A percentile compares a stretch with the other conserved stretches of the same genome.
phyloP scores from a whole-genome alignment of 2,888 invertebrate species.

The Entomobrya multifasciata region DNA sequence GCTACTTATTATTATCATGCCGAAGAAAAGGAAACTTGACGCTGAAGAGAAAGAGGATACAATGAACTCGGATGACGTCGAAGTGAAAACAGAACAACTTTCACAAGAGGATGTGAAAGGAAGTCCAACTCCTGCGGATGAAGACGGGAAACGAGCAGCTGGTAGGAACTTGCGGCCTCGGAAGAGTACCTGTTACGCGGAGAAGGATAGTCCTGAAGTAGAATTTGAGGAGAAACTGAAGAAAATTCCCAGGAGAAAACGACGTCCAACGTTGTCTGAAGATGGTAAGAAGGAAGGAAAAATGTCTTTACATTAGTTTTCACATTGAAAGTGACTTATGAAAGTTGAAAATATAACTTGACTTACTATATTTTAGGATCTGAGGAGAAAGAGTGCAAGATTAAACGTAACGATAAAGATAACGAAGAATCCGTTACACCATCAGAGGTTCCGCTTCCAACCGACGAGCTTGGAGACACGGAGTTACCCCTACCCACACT shows the following conservation, averaged over 20 bases:
- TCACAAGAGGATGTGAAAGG: conserved; percentile 28
- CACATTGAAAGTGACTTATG: no score
- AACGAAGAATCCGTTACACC: background rate
- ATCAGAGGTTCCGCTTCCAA: background rate
- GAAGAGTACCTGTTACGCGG: conserved; percentile 42
- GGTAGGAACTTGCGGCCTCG: conserved; percentile 38
- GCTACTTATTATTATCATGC: conserved; percentile 21
- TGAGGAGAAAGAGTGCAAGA: conserved; percentile 6
- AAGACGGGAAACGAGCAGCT: background rate
- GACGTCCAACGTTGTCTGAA: background rate
- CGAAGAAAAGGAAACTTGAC: conserved; percentile 28
- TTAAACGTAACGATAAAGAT: background rate
- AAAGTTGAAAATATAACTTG: background rate
- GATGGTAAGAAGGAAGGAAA: background rate
- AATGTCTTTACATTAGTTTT: background rate
- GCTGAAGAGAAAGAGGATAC: background rate
- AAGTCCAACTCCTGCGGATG: background rate
- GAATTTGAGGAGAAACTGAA: conserved; percentile 7
- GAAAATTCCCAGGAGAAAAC: conserved; percentile 32
- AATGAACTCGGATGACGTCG: background rate
- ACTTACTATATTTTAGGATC: no score
- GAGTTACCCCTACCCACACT: background rate
- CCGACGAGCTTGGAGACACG: background rate
- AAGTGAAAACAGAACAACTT: conserved; percentile 38
- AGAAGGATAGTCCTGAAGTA: conserved; percentile 44